Conservation (phyloP, 2,797 vertebrate species). For the Neosilurus hyrtlii region DNA sequence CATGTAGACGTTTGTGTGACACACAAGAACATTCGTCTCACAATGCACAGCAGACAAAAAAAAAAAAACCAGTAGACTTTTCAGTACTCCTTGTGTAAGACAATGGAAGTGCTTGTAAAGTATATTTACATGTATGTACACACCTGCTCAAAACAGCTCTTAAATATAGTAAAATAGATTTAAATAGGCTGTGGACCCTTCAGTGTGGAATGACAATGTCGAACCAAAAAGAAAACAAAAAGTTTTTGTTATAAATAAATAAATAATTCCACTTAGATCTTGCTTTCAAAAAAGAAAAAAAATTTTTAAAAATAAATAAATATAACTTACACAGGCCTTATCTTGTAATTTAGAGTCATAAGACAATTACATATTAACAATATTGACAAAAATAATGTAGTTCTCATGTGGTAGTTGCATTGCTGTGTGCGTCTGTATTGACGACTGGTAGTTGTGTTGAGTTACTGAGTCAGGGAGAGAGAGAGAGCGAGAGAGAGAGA, state of each 20-base stretch:
- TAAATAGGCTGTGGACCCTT: conserved; percentile 76
- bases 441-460: conserved; percentile 57
- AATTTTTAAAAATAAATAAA: conserved; percentile 72
- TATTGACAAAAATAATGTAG: conserved; percentile 63
- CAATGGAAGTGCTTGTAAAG: conserved; percentile 71
- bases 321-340: conserved; percentile 67
- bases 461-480: conserved; percentile 34
- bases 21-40: conserved; percentile 54
- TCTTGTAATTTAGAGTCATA: conserved; percentile 70
- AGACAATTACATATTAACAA: conserved; percentile 51
- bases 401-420: conserved; percentile 79
- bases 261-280: conserved; percentile 69
- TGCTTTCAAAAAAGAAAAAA: conserved; percentile 56
- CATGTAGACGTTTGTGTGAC: conserved; percentile 35
- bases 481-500: conserved; percentile 25
- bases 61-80: conserved; percentile 69
- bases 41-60: conserved; percentile 61
- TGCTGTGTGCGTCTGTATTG: conserved; percentile 81
- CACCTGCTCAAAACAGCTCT: conserved; percentile 68
- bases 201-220: conserved; percentile 72
- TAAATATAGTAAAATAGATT: conserved; percentile 74
- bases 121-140: conserved; percentile 74
- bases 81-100: conserved; percentile 68
- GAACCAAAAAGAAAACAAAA: conserved; percentile 55
- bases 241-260: conserved; percentile 72